Base-by-base conservation (phyloP, 2,888 invertebrate genomes). In the Pachycephus smyrnensis region DNA sequence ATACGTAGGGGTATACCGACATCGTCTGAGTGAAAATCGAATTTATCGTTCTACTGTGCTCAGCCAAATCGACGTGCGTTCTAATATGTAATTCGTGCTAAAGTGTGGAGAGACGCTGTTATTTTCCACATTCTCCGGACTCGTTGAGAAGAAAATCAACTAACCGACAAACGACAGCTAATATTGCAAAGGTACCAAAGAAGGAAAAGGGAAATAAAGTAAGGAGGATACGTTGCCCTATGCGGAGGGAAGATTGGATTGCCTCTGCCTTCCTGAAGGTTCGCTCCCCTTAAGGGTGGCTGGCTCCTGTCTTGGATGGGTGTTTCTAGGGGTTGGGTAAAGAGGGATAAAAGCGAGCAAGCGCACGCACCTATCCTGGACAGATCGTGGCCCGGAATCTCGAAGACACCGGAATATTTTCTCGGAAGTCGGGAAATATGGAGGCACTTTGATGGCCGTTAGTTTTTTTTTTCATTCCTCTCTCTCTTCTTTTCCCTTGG, bases 211-310 rank as follows among this genome's bases (percentile, higher is more conserved):
- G 73, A 73, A 73, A 73, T 35, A 73, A 36, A 74, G 74, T 74
- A 74, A 74, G 74, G 33, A 74, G 36, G 36, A 35, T 74, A 74
- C 23, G 76, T 36, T 69, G 71, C 40, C 71, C 69, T n/a, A 35
- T n/a, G 76, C 78, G 73, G 55, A 55, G 76, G 69, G 78, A 71
- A 78, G 78, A 78, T 78, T 78, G 78, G 78, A 78, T 76, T 71
- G 40, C 71, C 55, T 75, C 73, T 76, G 37, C 73, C 68, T 31
- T 33, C 33, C 73, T 12, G 32, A 55, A 55, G 55, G 55, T 55
- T 55, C 55, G 1, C 55, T 9, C 23, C 23, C 55, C 23, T 55
- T 23, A 55, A 55, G 55, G 55, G 23, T 55, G 55, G 55, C 23
- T 55, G 55, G 55, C 73, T 77, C 33, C 40, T 73, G 74, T 73